Evolutionary conservation across 2,888 invertebrate species (phyloP), one percentile per base, ranked within the genome.

Genomic region (Cecidostiba fungosa): DNA sequence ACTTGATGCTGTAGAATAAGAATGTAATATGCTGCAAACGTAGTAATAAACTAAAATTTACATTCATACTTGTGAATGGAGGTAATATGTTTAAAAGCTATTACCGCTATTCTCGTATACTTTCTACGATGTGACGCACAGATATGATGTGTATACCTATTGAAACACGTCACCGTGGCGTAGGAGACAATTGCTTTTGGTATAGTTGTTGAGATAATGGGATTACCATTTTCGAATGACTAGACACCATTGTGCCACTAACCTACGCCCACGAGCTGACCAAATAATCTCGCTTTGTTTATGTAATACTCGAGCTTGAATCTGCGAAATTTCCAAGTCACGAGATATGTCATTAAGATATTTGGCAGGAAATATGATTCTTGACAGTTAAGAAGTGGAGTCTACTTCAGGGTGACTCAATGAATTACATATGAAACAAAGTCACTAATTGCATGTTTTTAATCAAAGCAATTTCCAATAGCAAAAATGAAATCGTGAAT

Each of bases 191-290:
- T 82, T 54, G 39, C 36, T 29, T 76, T 78, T 47, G 47, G 26
- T 50, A 6, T 59, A 29, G 16, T 39, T 47, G 12, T 73, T 47
- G 12, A 73, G 32, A 84, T 84, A 78, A 78, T 73, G 36, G 47
- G 78, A 73, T 77, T 78, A 62, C 23, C 77, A 59, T 72, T 14
- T 77, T 47, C 50, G 62, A 73, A 54, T 62, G 32, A 73, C 73
- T 78, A 73, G 72, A 73, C 66, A 70, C 54, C 78, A 66, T 62
- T 39, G 73, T 10, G 39, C 16, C 5, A 54, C 19, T 72, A 72
- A 19, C 16, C 54, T 32, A 29, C 79, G 6, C 66, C 73, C 29
- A 84, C 66, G 19, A 36, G 43, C 36, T 36, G 16, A 50, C n/a
- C 26, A 39, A 66, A 43, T 59, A 50, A 72, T 54, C 54, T 70